Percentiles rank a stretch among this genome's conserved stretches.
These are phyloP conservation scores for Caloenas nicobarica DNA, from an alignment of 2,113 vertebrate species.

Conservation along the genomic window DNA sequence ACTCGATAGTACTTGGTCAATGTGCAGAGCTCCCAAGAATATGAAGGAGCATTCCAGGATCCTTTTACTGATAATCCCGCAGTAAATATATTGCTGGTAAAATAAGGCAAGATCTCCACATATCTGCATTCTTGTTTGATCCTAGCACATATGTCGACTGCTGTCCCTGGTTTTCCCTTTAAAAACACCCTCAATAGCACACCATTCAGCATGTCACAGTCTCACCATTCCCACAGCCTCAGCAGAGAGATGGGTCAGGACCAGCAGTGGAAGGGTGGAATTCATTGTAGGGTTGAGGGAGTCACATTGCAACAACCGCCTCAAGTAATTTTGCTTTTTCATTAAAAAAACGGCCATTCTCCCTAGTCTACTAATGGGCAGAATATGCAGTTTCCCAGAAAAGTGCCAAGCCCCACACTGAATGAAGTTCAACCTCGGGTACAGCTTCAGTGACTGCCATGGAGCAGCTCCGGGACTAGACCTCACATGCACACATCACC, in stretches of 20 bases:
- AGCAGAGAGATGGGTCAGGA: slow-evolving; percentile 20
- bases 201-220: slow-evolving; percentile 42
- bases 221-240: slow-evolving; percentile 30
- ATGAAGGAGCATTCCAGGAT: background rate
- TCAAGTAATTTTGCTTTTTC: background rate
- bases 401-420: background rate
- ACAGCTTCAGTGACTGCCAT: background rate
- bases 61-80: background rate
- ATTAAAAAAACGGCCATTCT: background rate
- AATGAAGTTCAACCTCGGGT: background rate
- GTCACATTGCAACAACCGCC: slow-evolving; percentile 13
- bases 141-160: background rate
- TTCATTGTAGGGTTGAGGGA: background rate
- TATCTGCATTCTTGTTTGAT: background rate
- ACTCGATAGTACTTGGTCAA: slow-evolving; percentile 6
- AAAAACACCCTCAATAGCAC: background rate
- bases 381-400: slow-evolving; percentile 23
- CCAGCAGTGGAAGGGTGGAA: background rate
- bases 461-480: background rate
- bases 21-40: background rate
- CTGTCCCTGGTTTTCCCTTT: slow-evolving; percentile 5
- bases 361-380: background rate
- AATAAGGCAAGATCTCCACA: slow-evolving; percentile 21
- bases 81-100: slow-evolving; percentile 12
- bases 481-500: background rate